Base-by-base conservation (phyloP, 2,888 invertebrate species). In the Noctua comes region DNA sequence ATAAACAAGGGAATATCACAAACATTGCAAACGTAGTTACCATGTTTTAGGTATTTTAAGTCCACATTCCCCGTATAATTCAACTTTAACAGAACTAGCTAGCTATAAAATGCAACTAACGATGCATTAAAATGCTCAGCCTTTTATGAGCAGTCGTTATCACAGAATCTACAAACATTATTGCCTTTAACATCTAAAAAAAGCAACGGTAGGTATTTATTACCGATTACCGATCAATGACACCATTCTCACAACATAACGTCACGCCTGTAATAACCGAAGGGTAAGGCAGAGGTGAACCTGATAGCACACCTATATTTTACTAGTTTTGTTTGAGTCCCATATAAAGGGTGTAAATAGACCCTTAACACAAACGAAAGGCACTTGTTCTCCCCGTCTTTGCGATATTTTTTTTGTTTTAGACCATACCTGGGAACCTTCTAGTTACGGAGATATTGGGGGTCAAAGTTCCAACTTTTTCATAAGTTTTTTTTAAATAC, bases 131-230 rank as follows among this genome's bases (percentile, higher is more conserved):
- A 88, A 87, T 83, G 80, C 80, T 73, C 71, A 82, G 70, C 85
- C 85, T 75, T 90, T 90, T 88, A 89, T 85, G 80, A 84, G 76
- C 81, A 80, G 68, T 73, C 86, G 86, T 86, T 88, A 91, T 90
- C 89, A 79, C 65, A 43, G 78, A 78, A 90, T 90, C 86, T 82
- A 89, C 86, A 82, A 85, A 83, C 76, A 86, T 86, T 84, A 80
- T 79, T 82, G 51, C 71, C 66, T 74, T 78, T 80, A 77, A 83
- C 68, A 83, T 76, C 65, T 71, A 70, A 57, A 83, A 76, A 85
- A 77, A 85, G 68, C 81, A 79, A 80, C 70, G 75, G 73, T 74
- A 82, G 75, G 76, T 79, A 83, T 86, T 87, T 80, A 79, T 83
- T 78, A 76, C 75, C 70, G 76, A 80, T 84, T 78, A 76, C 73